Base-by-base conservation (phyloP, 1,140 invertebrate species). In the Copidosoma floridanum region DNA sequence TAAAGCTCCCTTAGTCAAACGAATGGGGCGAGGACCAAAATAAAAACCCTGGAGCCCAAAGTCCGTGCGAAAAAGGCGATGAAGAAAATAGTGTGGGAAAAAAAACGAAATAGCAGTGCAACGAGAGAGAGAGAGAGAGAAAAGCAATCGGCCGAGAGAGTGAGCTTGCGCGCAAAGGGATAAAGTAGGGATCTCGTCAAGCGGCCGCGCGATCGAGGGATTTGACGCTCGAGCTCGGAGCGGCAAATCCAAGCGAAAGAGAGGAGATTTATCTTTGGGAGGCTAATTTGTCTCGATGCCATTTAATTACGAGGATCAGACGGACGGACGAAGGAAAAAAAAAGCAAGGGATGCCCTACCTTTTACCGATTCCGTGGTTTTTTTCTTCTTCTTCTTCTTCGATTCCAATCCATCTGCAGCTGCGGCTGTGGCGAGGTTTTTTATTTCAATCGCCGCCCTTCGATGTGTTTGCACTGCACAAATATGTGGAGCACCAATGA, bases 101-200 rank as follows among this genome's bases (percentile, higher is more conserved):
- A 16, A 38, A 23, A 50, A 5, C 40, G n/a, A 12, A 47, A 48
- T 26, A 32, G 47, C 8, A 26, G 14, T 21, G 21, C 6, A 16
- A 35, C 4, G 16, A 20, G 10, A 24, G 26, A 8, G 40, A 16
- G 6, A 18, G 2, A 40, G 24, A 23, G 43, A 58, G 43, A 51
- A 51, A 58, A 51, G 56, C 56, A 51, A 58, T 58, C 51, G 56
- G 26, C 35, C 51, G 56, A 58, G n/a, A n/a, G 37, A 58, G 56
- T 51, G 37, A 43, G 40, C 46, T 51, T 27, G 24, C 12, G 47
- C 35, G 35, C 37, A 12, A n/a, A 26, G 48, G 46, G 47, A 58
- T 58, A 58, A 58, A 58, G 56, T 41, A n/a, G 26, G 55, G 35
- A 48, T 50, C 44, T 47, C 29, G 18, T 11, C 10, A n/a, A n/a